Percentiles rank a stretch among this genome's conserved stretches.
phyloP scores from a whole-genome alignment of 2,888 invertebrate genomes.

The Lamellibrachia satsuma region DNA sequence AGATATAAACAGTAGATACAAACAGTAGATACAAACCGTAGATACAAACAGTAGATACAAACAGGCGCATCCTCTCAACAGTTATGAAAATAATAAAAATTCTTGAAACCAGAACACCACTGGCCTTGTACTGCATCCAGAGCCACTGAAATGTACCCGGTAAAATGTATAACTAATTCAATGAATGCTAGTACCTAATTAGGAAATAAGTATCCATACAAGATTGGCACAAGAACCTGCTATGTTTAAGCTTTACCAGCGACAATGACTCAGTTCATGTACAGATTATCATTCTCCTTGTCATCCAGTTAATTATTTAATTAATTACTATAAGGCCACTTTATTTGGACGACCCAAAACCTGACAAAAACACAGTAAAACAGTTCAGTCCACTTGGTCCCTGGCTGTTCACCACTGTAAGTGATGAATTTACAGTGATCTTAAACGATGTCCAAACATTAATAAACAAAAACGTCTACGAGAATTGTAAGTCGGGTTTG shows the following conservation, averaged over 20 bases:
- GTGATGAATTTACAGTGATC: background rate
- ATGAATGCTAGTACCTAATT: background rate
- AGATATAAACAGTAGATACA: background rate
- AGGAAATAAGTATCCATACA: constrained; percentile 4
- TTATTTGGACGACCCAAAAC: background rate
- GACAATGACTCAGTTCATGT: background rate
- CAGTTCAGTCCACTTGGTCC: background rate
- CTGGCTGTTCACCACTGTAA: background rate
- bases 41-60: background rate
- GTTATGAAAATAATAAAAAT: background rate
- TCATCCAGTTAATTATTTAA: background rate
- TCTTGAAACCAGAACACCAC: no score
- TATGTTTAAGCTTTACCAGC: background rate
- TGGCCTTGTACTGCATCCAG: no score
- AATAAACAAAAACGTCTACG: background rate
- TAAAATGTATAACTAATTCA: background rate
- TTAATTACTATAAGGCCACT: background rate
- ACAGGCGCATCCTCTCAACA: background rate
- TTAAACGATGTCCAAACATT: background rate
- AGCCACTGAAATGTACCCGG: no score
- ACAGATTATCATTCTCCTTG: background rate
- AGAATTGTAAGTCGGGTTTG: background rate
- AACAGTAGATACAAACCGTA: background rate
- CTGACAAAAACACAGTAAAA: background rate
- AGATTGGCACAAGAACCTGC: background rate